These are phyloP conservation scores for Pseudococcus jackbeardsleyi DNA, from an alignment of 2,888 invertebrate species.

Conservation along the genomic window DNA sequence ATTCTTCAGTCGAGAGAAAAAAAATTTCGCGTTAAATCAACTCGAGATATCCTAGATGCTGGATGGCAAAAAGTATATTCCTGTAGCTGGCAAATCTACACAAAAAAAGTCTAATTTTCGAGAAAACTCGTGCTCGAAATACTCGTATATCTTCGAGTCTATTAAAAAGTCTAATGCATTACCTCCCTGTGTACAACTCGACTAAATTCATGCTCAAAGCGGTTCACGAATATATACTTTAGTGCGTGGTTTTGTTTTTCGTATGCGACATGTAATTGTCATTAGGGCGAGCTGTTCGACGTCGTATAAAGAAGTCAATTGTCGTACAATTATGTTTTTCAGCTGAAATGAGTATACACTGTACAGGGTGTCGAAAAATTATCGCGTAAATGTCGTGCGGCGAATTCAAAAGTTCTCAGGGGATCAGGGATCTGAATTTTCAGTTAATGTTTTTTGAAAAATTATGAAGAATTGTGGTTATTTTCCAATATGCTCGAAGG, in stretches of 20 bases:
- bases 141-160: neutral
- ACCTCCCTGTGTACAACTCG: neutral
- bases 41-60: neutral
- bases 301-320: slow-evolving; percentile 2
- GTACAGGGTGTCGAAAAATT: neutral
- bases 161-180: slow-evolving; percentile 3
- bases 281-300: neutral
- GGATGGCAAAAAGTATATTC: neutral
- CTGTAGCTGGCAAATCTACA: neutral
- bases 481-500: too few relatives aligned
- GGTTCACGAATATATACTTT: neutral
- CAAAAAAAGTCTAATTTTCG: neutral
- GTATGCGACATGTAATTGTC: neutral
- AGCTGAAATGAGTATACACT: neutral
- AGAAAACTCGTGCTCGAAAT: neutral
- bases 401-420: neutral
- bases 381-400: neutral
- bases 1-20: neutral
- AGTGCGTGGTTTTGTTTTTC: neutral
- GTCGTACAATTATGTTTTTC: neutral
- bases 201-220: neutral
- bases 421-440: too few relatives aligned
- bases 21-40: neutral
- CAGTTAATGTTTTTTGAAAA: too few relatives aligned
- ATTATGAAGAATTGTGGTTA: too few relatives aligned